Percentiles rank a stretch among this genome's conserved stretches.
These are phyloP conservation scores for Scaptomyza montana DNA, from an alignment of 1,140 invertebrate genomes.

Conservation along the genomic window DNA sequence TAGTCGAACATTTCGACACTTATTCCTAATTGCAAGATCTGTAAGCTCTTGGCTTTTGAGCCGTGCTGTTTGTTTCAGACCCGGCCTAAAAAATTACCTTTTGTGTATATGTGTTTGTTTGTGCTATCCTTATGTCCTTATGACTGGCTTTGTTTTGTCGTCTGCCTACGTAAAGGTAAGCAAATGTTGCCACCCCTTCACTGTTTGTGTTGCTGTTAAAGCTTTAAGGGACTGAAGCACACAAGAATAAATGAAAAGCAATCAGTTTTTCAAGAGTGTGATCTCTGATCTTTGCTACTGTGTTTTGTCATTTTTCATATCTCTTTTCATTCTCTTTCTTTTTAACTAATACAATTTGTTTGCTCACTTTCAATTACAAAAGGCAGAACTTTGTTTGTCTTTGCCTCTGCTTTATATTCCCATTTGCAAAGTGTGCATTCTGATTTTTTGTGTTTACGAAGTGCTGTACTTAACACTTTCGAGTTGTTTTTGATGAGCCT, in stretches of 20 bases:
- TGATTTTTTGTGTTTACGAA: background rate
- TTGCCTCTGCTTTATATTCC: slow-evolving; percentile 8
- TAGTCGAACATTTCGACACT: background rate
- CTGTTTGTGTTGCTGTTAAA: background rate
- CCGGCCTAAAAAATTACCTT: slow-evolving; percentile 3
- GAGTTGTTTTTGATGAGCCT: slow-evolving; percentile 24
- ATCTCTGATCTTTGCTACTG: slow-evolving; percentile 13
- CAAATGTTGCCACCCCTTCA: slow-evolving; percentile 10
- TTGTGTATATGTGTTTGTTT: background rate
- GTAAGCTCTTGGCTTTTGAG: slow-evolving; percentile 42
- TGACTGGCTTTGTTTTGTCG: slow-evolving; percentile 13
- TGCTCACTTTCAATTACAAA: slow-evolving; percentile 20
- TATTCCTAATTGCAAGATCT: slow-evolving; percentile 6
- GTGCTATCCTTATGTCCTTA: slow-evolving; percentile 21
- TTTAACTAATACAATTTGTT: slow-evolving; percentile 9
- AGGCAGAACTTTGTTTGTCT: background rate
- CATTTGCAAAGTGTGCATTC: background rate
- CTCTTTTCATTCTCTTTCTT: background rate
- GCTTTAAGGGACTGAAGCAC: background rate
- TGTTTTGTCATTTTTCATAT: background rate
- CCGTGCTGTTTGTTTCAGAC: background rate
- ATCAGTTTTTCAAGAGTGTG: background rate
- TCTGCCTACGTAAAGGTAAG: slow-evolving; percentile 7
- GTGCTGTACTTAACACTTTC: slow-evolving; percentile 32
- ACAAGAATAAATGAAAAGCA: slow-evolving; percentile 1